phyloP scores from a whole-genome alignment of 2,113 vertebrate species.

The Chrysochloris asiatica region DNA sequence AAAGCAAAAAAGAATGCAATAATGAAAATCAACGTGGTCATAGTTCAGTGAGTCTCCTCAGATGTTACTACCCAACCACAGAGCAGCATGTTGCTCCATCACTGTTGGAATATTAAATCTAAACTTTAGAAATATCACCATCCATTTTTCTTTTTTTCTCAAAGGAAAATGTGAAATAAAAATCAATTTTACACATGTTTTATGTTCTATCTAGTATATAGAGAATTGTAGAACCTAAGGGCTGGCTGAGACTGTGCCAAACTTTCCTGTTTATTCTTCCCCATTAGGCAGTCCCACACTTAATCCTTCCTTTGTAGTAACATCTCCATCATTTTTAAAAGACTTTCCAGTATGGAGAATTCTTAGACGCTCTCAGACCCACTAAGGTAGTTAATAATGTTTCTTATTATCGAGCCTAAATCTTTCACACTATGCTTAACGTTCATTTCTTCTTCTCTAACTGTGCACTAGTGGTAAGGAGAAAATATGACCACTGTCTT shows the following conservation, averaged over 20 bases:
- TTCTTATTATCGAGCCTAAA: conserved; percentile 70
- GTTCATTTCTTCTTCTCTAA: conserved; percentile 52
- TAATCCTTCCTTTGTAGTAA: conserved; percentile 71
- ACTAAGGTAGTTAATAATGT: conserved; percentile 74
- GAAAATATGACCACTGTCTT: conserved; percentile 15
- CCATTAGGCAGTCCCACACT: conserved; percentile 42
- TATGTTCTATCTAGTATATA: conserved; percentile 28
- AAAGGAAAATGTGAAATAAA: conserved; percentile 65
- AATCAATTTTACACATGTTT: conserved; percentile 63
- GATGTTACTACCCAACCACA: neutral
- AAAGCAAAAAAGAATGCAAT: conserved; percentile 42
- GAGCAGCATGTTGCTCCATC: neutral
- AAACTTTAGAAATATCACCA: conserved; percentile 24
- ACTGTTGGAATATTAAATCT: neutral
- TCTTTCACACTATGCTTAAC: conserved; percentile 55
- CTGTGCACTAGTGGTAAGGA: neutral
- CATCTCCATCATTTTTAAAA: conserved; percentile 71
- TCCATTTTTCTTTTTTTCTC: conserved; percentile 62
- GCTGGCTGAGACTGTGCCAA: conserved; percentile 15
- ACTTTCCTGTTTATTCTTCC: conserved; percentile 63
- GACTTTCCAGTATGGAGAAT: conserved; percentile 65
- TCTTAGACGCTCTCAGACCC: conserved; percentile 49
- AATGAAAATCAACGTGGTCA: conserved; percentile 31
- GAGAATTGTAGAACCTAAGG: neutral
- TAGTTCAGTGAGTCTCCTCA: neutral